Conservation (phyloP, 1,140 invertebrate species). For the Macrostomum lignano region DNA sequence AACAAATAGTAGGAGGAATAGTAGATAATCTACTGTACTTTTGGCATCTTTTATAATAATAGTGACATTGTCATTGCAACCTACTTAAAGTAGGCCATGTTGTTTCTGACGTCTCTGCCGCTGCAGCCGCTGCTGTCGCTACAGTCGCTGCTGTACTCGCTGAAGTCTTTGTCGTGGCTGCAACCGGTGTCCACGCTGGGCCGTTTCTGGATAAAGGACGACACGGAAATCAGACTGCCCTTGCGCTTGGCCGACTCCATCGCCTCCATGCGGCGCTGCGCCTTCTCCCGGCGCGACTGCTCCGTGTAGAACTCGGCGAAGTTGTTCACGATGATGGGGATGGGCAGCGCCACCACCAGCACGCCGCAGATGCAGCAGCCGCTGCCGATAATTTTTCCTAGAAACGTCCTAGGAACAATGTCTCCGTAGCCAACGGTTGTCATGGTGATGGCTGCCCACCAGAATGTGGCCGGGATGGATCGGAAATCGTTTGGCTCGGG, state of each 20-base stretch:
- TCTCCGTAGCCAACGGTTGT: slow-evolving; percentile 22
- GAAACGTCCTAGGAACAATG: slow-evolving; percentile 11
- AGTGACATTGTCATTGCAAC: too few relatives aligned
- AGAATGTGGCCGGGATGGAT: slow-evolving; percentile 15
- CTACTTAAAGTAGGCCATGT: too few relatives aligned
- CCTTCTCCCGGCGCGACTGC: slow-evolving; percentile 4
- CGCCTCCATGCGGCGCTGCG: not conserved
- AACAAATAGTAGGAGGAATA: too few relatives aligned
- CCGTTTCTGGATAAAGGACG: slow-evolving; percentile 1
- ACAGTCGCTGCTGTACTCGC: too few relatives aligned
- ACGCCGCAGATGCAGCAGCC: slow-evolving; percentile 15
- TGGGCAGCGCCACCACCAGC: slow-evolving; percentile 19
- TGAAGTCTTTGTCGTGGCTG: too few relatives aligned
- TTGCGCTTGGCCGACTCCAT: not conserved
- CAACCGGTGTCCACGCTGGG: too few relatives aligned
- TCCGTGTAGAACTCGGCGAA: slow-evolving; percentile 50
- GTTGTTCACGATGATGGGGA: slow-evolving; percentile 22
- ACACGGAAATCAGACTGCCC: not conserved
- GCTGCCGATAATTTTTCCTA: slow-evolving; percentile 15
- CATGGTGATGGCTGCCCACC: slow-evolving; percentile 30
- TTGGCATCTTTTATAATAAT: too few relatives aligned
- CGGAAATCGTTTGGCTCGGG: slow-evolving; percentile 5
- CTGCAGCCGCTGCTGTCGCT: too few relatives aligned
- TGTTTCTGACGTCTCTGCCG: too few relatives aligned
- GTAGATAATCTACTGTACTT: too few relatives aligned